phyloP scores from a whole-genome alignment of 92 coral and sea anemone genomes.

The Parazoanthus swiftii region DNA sequence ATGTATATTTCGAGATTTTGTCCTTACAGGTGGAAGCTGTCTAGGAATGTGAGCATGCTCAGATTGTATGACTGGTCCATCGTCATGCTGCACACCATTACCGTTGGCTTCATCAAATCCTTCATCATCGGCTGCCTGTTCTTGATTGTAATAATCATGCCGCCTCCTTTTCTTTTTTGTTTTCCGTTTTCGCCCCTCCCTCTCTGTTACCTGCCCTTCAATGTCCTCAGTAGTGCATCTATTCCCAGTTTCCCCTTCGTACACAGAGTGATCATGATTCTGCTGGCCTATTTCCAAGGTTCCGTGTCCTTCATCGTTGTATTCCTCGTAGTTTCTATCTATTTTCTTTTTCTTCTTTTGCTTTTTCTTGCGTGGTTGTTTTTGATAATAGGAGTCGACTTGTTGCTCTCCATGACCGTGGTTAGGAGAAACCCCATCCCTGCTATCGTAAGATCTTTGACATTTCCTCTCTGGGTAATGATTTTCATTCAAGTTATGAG shows the following conservation, averaged over 20 bases:
- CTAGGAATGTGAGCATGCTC: neutral
- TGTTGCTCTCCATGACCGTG: neutral
- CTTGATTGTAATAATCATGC: neutral
- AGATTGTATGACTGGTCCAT: neutral
- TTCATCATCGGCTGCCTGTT: neutral
- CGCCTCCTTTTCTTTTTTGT: constrained; percentile 18
- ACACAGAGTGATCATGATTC: neutral
- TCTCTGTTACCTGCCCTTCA: neutral
- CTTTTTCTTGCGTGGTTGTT: neutral
- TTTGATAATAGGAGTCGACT: neutral
- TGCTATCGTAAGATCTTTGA: neutral
- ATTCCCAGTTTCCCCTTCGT: neutral
- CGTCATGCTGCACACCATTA: neutral
- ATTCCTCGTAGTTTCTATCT: constrained; percentile 21
- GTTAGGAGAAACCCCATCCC: neutral
- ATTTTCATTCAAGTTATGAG: neutral
- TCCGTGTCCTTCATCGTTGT: constrained; percentile 7
- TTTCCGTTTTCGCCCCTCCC: constrained; percentile 7
- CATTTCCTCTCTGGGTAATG: neutral
- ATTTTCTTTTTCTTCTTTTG: constrained; percentile 38
- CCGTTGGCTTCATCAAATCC: constrained; percentile 34
- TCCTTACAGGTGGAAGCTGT: constrained; percentile 21
- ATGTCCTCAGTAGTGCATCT: neutral
- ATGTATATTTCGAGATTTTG: neutral
- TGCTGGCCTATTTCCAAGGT: neutral